Base-by-base conservation (phyloP, 2,113 vertebrate genomes). In the Vombatus ursinus region DNA sequence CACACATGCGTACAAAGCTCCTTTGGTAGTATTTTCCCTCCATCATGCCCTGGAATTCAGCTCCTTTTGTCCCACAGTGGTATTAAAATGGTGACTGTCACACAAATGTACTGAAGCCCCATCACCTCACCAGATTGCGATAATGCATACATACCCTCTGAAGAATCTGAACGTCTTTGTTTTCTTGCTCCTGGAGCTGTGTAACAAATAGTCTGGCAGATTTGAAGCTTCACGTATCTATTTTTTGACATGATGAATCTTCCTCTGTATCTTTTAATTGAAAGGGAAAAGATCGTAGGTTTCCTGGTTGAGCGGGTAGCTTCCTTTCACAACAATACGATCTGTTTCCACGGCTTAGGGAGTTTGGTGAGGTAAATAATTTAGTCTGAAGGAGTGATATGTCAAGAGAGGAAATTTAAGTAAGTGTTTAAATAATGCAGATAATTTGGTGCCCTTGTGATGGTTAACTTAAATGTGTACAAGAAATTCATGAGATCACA, bases 131-230 rank as follows among this genome's bases (percentile, higher is more conserved):
- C 50, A 84, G 92, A 91, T 1, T 96, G 25, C 37, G 95, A 3
- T 91, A 94, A 97, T 96, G 98, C 95, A 96, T 98, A 98, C 95
- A 96, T 98, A 99, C 98, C 94, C 96, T 95, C 96, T 90, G 98
- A 98, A 97, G 98, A 98, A 53, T 84, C 68, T 8, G 96, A 61
- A 11, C 97, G 94, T 95, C 98, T 98, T 95, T 98, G 98, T 98
- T 98, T 98, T 97, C 98, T 98, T 96, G 98, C 98, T 97, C 98
- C 97, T 0, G 98, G 98, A 97, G 98, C 98, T 10, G 98, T 98
- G 95, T 98, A 99, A 95, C 98, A 99, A 98, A 99, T 99, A 12
- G 99, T 99, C 98, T 99, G 99, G 96, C 97, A 99, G 98, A 99
- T 99, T 98, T 98, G 99, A 97, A 99, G 96, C 98, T 99, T 98